Percentiles rank a stretch among this genome's conserved stretches.
phyloP scores from a whole-genome alignment of 1,140 invertebrate species.

The Ceratoteleas bidentatus region DNA sequence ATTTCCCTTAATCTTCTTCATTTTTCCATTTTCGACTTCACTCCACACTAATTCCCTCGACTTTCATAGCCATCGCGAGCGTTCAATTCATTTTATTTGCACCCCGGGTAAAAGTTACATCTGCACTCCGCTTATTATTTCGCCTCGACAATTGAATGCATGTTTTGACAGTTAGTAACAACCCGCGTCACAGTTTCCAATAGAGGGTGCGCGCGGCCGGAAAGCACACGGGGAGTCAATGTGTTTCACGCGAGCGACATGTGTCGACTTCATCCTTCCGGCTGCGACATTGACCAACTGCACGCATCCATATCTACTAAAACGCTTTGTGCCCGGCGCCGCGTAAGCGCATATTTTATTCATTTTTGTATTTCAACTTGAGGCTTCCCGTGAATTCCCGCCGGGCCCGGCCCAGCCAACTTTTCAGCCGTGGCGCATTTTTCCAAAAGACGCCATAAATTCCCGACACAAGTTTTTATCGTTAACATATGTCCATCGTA shows the following conservation, averaged over 20 bases:
- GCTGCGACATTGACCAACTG: constrained; percentile 46
- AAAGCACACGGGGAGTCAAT: constrained; percentile 40
- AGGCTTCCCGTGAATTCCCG: constrained; percentile 35
- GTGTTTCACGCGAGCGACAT: constrained; percentile 48
- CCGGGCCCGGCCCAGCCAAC: constrained; percentile 19
- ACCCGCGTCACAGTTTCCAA: constrained; percentile 19
- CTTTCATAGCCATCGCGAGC: no score
- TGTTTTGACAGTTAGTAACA: constrained; percentile 42
- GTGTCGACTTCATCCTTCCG: constrained; percentile 59
- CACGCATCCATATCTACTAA: constrained; percentile 45
- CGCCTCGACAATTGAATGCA: constrained; percentile 20
- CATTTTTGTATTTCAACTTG: constrained; percentile 47
- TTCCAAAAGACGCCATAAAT: constrained; percentile 40
- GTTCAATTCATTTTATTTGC: neutral
- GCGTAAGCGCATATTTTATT: constrained; percentile 36
- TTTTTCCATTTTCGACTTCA: no score
- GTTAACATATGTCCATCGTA: constrained; percentile 47
- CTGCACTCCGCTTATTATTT: constrained; percentile 19
- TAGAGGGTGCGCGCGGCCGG: constrained; percentile 17
- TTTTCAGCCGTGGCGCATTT: constrained; percentile 33
- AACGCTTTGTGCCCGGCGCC: constrained; percentile 21
- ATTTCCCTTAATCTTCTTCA: no score
- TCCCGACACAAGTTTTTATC: constrained; percentile 43
- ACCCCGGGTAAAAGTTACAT: neutral
- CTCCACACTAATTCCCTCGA: no score